Percentiles rank a stretch among this genome's conserved stretches.
phyloP scores from a whole-genome alignment of 2,888 invertebrate species.

The Patella ulyssiponensis region DNA sequence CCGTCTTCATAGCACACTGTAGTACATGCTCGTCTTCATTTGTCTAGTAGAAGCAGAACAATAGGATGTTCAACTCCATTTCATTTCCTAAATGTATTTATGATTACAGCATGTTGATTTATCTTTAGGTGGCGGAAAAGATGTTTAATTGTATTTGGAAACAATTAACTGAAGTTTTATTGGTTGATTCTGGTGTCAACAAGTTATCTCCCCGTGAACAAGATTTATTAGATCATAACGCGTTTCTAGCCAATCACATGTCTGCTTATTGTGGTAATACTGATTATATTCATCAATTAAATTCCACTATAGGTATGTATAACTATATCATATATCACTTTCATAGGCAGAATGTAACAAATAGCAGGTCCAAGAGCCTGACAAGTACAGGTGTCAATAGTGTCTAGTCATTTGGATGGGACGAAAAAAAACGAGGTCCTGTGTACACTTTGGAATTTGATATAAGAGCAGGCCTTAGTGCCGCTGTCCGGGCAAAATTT shows the following conservation, averaged over 20 bases:
- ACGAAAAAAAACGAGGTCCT: too few species aligned
- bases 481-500: too few species aligned
- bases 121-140: slow-evolving; percentile 58
- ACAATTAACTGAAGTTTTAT: slow-evolving; percentile 48
- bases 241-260: slow-evolving; percentile 53
- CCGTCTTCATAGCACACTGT: too few species aligned
- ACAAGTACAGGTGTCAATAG: too few species aligned
- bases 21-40: too few species aligned
- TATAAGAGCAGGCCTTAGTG: too few species aligned
- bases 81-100: neutral
- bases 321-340: too few species aligned
- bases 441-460: too few species aligned
- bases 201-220: slow-evolving; percentile 37
- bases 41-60: too few species aligned
- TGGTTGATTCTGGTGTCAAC: slow-evolving; percentile 37
- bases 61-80: neutral
- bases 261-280: slow-evolving; percentile 55
- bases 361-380: too few species aligned
- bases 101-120: neutral
- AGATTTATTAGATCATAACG: slow-evolving; percentile 51
- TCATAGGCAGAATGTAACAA: too few species aligned
- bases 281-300: slow-evolving; percentile 25
- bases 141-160: slow-evolving; percentile 64
- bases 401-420: too few species aligned
- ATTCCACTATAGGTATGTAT: neutral